Percentiles rank a stretch among this genome's conserved stretches.
Evolutionary conservation across 2,888 invertebrate species (phyloP).

Genomic region (Galerucella nymphaeae): DNA sequence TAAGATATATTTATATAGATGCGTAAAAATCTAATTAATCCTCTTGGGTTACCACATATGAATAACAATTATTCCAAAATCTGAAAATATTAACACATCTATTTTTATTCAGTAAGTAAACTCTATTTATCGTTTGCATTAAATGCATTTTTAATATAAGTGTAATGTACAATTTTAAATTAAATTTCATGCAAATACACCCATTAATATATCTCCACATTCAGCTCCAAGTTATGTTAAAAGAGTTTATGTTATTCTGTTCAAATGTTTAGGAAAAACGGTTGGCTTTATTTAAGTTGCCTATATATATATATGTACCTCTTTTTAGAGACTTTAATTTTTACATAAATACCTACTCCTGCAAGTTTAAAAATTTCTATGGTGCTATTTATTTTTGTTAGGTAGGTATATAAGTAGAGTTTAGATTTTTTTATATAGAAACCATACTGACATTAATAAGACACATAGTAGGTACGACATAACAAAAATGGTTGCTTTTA

Average conservation of each 20-base stretch:
- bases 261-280: constrained; percentile 22
- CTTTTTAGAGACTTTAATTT: constrained; percentile 22
- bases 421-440: constrained; percentile 20
- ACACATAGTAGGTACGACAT: background rate
- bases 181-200: constrained; percentile 17
- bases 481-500: constrained; percentile 12
- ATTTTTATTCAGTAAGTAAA: background rate
- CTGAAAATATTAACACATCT: background rate
- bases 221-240: constrained; percentile 11
- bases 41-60: too few species aligned
- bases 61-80: too few species aligned
- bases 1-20: too few species aligned
- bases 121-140: background rate
- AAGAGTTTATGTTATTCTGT: constrained; percentile 18
- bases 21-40: too few species aligned
- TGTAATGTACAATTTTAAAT: constrained; percentile 2
- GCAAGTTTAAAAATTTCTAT: constrained; percentile 23
- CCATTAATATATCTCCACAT: constrained; percentile 13
- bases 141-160: constrained; percentile 12
- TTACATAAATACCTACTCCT: constrained; percentile 19
- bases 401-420: constrained; percentile 12
- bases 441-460: constrained; percentile 28
- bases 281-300: constrained; percentile 30
- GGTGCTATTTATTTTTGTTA: constrained; percentile 30
- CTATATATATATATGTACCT: constrained; percentile 12